Conservation (phyloP, 2,797 vertebrate genomes). For the Urocyon cinereoargenteus region DNA sequence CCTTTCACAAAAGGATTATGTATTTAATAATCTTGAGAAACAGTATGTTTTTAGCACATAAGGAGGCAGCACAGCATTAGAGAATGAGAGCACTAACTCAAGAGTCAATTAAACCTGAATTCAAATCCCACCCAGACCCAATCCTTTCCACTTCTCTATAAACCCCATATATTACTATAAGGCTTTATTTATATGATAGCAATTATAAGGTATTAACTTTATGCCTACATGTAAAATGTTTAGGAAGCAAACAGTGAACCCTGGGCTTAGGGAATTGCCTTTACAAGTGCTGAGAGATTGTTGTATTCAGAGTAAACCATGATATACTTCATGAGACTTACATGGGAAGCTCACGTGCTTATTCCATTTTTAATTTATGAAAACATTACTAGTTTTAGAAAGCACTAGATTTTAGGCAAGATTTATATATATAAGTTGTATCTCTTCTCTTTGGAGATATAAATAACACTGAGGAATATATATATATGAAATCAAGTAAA, state of each 20-base stretch:
- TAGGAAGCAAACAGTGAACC: background rate
- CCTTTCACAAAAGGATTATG: background rate
- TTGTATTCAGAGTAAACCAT: background rate
- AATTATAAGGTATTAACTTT: background rate
- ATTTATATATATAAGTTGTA: background rate
- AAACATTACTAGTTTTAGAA: constrained; percentile 7
- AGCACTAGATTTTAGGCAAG: background rate
- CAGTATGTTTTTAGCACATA: background rate
- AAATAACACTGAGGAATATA: background rate
- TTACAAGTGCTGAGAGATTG: background rate
- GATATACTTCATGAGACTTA: background rate
- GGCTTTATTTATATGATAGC: background rate
- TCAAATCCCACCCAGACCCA: background rate
- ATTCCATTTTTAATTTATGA: constrained; percentile 40
- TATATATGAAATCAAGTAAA: background rate
- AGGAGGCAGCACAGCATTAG: background rate
- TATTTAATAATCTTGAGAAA: background rate
- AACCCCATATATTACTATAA: background rate
- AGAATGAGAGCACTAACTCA: background rate
- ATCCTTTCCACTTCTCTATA: background rate
- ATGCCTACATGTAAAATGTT: background rate
- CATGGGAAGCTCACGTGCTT: background rate
- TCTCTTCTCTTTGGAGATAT: background rate
- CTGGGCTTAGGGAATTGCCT: background rate
- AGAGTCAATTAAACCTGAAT: background rate